These are phyloP conservation scores for Eulemur macaco DNA, from an alignment of 2,113 vertebrate genomes.

Conservation along the genomic window DNA sequence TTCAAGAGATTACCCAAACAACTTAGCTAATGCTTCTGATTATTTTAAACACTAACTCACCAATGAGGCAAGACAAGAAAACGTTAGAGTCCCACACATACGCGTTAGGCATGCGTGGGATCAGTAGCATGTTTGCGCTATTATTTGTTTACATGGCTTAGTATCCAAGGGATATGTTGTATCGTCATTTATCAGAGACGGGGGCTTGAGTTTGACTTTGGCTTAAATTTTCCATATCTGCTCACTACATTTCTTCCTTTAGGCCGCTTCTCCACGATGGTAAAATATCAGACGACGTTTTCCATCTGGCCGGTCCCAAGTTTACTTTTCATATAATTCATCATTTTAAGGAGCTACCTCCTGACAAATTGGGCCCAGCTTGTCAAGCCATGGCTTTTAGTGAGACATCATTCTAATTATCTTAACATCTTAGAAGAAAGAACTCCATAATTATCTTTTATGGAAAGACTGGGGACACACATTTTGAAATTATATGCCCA, in stretches of 20 bases:
- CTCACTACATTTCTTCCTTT: neutral
- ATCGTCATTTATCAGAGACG: constrained; percentile 54
- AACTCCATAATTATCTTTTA: constrained; percentile 56
- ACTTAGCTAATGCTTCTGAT: constrained; percentile 45
- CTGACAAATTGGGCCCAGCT: neutral
- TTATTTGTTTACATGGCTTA: constrained; percentile 58
- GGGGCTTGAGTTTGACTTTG: constrained; percentile 8
- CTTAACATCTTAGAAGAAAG: constrained; percentile 35
- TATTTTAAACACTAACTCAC: constrained; percentile 50
- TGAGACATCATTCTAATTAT: constrained; percentile 41
- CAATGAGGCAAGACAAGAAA: neutral
- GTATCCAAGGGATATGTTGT: constrained; percentile 51
- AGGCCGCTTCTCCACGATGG: neutral
- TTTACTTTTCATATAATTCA: constrained; percentile 56
- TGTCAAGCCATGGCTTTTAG: neutral
- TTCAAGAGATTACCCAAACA: constrained; percentile 56
- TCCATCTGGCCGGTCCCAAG: constrained; percentile 49
- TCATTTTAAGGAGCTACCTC: constrained; percentile 50
- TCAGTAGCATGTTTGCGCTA: neutral
- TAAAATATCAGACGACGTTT: constrained; percentile 30
- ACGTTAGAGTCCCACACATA: neutral
- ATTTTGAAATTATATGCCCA: constrained; percentile 44
- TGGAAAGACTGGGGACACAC: neutral
- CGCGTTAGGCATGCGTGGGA: neutral
- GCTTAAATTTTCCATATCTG: constrained; percentile 61